A percentile compares a stretch with the other conserved stretches of the same genome.
phyloP scores from a whole-genome alignment of 2,113 vertebrate genomes.

The Corynorhinus townsendii region DNA sequence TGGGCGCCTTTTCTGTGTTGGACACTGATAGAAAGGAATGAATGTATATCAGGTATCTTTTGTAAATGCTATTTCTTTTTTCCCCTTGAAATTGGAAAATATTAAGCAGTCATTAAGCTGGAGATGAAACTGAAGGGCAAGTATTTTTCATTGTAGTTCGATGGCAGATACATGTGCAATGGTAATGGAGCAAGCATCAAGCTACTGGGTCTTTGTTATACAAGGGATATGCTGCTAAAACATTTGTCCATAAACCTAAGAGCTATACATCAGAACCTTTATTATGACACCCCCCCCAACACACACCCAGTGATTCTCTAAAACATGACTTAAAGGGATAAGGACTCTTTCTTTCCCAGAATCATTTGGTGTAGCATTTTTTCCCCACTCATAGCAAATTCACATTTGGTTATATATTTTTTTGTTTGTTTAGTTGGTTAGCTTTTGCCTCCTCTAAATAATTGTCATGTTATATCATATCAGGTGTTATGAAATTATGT shows the following conservation, averaged over 20 bases:
- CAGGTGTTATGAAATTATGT: not conserved
- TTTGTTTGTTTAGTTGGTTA: not conserved
- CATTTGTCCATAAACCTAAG: not conserved
- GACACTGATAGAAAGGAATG: not conserved
- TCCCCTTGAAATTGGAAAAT: not conserved
- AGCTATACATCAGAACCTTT: not conserved
- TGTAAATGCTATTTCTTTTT: not conserved
- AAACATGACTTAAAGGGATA: not conserved
- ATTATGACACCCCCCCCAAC: fast-evolving
- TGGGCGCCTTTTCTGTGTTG: not conserved
- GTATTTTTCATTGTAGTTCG: not conserved
- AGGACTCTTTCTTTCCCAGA: not conserved
- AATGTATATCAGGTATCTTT: not conserved
- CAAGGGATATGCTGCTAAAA: not conserved
- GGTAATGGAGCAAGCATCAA: not conserved
- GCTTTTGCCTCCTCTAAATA: not conserved
- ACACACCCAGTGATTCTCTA: not conserved
- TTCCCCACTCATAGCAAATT: not conserved
- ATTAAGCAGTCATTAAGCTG: not conserved
- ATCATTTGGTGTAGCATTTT: not conserved
- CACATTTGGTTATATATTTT: not conserved
- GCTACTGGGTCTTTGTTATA: not conserved
- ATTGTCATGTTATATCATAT: not conserved
- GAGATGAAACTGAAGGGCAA: not conserved
- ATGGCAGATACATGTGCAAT: not conserved